Evolutionary conservation across 1,140 invertebrate species (phyloP).

Genomic region (Mizuhopecten yessoensis): DNA sequence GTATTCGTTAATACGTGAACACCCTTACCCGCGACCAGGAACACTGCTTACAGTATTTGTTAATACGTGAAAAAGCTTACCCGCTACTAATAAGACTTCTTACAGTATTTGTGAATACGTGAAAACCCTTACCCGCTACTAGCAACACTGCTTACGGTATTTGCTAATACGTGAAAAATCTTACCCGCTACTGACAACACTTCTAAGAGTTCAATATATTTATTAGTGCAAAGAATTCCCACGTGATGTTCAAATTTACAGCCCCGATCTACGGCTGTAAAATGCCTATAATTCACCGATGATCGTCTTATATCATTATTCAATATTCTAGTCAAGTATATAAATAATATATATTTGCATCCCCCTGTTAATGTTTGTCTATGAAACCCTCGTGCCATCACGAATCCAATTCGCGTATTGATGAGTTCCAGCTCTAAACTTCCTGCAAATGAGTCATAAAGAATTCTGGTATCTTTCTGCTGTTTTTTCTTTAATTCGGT

Average conservation of each 20-base stretch:
- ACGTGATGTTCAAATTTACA: not conserved
- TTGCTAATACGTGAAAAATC: no score
- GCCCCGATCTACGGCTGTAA: not conserved
- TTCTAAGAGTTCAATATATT: not conserved
- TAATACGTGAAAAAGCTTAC: no score
- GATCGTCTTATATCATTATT: not conserved
- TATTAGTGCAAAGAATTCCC: not conserved
- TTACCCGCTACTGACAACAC: not conserved
- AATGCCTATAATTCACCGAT: constrained; percentile 1
- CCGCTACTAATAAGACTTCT: no score
- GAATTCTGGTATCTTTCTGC: constrained; percentile 32
- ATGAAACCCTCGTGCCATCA: constrained; percentile 6
- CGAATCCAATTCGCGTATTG: constrained; percentile 20
- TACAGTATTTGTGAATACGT: no score
- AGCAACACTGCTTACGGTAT: no score
- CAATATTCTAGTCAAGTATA: constrained; percentile 19
- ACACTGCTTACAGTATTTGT: no score
- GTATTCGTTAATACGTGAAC: no score
- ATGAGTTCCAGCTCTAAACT: constrained; percentile 18
- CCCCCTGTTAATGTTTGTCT: not conserved
- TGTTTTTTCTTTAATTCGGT: constrained; percentile 39
- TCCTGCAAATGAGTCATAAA: constrained; percentile 38
- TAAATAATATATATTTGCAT: not conserved
- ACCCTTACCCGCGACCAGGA: no score
- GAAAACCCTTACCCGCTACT: no score